Evolutionary conservation across 2,797 vertebrate genomes (phyloP).

Genomic region (Avahi laniger): DNA sequence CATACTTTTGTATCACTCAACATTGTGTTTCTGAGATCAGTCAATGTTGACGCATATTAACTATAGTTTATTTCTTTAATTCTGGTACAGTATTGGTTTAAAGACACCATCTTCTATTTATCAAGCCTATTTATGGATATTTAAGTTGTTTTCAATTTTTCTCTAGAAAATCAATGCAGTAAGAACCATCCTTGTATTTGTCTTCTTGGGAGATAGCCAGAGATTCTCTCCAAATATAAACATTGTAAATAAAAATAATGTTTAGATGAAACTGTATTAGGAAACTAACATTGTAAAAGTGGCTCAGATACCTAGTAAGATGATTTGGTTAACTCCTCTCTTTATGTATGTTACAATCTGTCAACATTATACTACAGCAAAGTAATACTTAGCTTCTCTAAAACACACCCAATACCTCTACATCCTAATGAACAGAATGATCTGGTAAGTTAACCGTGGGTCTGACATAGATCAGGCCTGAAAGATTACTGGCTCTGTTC

Average conservation of each 20-base stretch:
- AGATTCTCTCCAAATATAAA: background rate
- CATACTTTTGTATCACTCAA: background rate
- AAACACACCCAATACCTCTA: background rate
- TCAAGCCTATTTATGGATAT: background rate
- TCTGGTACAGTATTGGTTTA: background rate
- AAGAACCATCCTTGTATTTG: background rate
- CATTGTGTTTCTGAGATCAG: background rate
- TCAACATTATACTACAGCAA: fast-evolving
- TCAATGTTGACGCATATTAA: background rate
- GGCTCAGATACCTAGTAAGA: no score
- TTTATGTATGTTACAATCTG: background rate
- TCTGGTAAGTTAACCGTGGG: no score
- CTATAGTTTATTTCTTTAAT: background rate
- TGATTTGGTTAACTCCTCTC: background rate
- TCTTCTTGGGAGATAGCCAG: background rate
- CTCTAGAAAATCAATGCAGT: background rate
- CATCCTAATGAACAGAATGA: background rate
- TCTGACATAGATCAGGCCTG: background rate
- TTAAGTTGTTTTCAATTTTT: background rate
- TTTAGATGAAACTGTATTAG: background rate
- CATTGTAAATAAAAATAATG: background rate
- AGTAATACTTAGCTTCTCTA: background rate
- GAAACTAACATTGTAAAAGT: background rate
- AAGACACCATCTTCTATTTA: background rate
- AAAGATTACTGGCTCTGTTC: background rate